Evolutionary conservation across 2,113 vertebrate genomes (phyloP).

Genomic region (Notarius lentiginosus): DNA sequence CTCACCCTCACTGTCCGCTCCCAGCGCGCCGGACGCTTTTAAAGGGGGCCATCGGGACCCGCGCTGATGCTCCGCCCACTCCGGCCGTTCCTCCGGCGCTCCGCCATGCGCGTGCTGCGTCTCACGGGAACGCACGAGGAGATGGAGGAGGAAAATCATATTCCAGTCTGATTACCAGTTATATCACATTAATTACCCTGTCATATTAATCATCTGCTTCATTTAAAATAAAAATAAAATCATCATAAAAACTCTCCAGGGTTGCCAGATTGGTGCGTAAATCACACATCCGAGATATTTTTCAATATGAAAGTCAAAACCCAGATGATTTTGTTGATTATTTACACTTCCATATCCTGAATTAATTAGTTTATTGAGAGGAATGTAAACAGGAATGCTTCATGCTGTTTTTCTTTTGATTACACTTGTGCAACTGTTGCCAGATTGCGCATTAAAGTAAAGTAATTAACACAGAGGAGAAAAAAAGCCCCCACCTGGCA

Average conservation of each 20-base stretch:
- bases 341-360: not conserved
- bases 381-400: not conserved
- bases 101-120: constrained; percentile 27
- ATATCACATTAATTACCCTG: not conserved
- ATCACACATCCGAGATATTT: not conserved
- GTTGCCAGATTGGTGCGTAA: not conserved
- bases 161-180: not conserved
- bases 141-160: not conserved
- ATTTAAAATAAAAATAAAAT: too few species aligned
- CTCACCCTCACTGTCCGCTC: constrained; percentile 42
- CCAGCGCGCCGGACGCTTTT: constrained; percentile 42
- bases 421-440: not conserved
- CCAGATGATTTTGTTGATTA: not conserved
- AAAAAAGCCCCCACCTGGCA: not conserved
- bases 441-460: not conserved
- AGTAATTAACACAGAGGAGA: not conserved
- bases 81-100: constrained; percentile 52
- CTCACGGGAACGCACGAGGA: constrained; percentile 14
- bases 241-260: too few species aligned
- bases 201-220: too few species aligned
- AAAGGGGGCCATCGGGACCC: constrained; percentile 15
- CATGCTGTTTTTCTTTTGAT: not conserved
- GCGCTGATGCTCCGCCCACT: constrained; percentile 67
- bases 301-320: not conserved
- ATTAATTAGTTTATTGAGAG: not conserved